A percentile compares a stretch with the other conserved stretches of the same genome.
Evolutionary conservation across 2,888 invertebrate species (phyloP).

Genomic region (Nineta flava): DNA sequence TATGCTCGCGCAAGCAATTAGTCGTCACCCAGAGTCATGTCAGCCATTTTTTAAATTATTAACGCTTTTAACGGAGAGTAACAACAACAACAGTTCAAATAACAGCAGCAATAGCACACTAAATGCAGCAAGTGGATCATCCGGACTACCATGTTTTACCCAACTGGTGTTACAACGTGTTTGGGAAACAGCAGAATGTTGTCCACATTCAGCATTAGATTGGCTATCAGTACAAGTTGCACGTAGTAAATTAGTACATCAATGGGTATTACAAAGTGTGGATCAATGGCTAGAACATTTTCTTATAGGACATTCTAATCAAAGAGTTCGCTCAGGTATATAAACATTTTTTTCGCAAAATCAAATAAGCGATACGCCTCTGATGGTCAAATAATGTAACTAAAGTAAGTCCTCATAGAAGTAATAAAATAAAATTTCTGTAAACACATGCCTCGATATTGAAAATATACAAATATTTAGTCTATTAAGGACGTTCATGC

Average conservation of each 20-base stretch:
- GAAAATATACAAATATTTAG: too few relatives aligned
- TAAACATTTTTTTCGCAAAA: not conserved
- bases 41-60: constrained; percentile 86
- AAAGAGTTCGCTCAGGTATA: constrained; percentile 67
- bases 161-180: constrained; percentile 74
- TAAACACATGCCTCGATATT: too few relatives aligned
- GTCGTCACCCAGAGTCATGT: constrained; percentile 78
- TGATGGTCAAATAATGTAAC: too few relatives aligned
- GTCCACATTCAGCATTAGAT: constrained; percentile 81
- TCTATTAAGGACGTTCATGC: too few relatives aligned
- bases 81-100: constrained; percentile 15
- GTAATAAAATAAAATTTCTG: too few relatives aligned
- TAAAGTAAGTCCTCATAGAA: too few relatives aligned
- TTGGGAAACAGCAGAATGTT: constrained; percentile 81
- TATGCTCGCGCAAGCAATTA: constrained; percentile 82
- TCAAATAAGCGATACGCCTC: too few relatives aligned
- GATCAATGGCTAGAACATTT: constrained; percentile 86
- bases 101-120: constrained; percentile 12
- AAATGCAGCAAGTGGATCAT: constrained; percentile 42
- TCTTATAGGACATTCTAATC: constrained; percentile 68
- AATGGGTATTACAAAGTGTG: constrained; percentile 83
- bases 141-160: constrained; percentile 80
- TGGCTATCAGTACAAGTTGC: constrained; percentile 78
- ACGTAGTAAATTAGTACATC: constrained; percentile 77
- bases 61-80: constrained; percentile 68